Evolutionary conservation across 2,888 invertebrate species (phyloP), one percentile per base, ranked within the genome.

Genomic region (Eucera pruinosa): DNA sequence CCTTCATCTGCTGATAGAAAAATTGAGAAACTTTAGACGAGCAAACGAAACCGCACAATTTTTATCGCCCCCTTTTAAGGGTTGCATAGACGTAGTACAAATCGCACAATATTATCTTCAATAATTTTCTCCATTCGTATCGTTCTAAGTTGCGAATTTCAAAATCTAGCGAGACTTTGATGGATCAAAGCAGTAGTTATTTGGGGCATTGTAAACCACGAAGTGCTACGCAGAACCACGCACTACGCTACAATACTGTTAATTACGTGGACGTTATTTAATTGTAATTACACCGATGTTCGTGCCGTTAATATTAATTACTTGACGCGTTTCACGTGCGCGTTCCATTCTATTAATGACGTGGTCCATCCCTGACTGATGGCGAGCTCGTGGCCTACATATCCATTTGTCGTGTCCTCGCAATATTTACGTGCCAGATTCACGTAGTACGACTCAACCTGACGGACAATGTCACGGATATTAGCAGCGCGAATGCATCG

Each of bases 251-350:
- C 83, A 84, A 80, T 83, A 80, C 82, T 85, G 88, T 88, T 88
- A 88, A 88, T 88, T 86, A 84, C 78, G 78, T 68, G 52, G 80
- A 81, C 81, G 86, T 85, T 87, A 85, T 84, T 83, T 86, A 86
- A 88, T 83, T 83, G 84, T 84, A 86, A 87, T 88, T 88, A 88
- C 83, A 77, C 77, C 79, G 81, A 82, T 82, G 80, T 52, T 65
- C 52, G 60, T 61, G 57, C 65, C 78, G 81, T 85, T 84, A 84
- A 85, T 85, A 86, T 88, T 85, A 85, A 88, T 87, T 85, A 86
- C 61, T 68, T 55, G 11, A 25, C 61, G 70, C 83, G 85, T 83
- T 80, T 76, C 30, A 23, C 45, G 76, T 78, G 82, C 68, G 71
- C 78, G 79, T 84, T 78, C 79, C 81, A 78, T 85, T 77, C 81